phyloP scores from a whole-genome alignment of 2,888 invertebrate genomes.

The Podotricha telesiphe region DNA sequence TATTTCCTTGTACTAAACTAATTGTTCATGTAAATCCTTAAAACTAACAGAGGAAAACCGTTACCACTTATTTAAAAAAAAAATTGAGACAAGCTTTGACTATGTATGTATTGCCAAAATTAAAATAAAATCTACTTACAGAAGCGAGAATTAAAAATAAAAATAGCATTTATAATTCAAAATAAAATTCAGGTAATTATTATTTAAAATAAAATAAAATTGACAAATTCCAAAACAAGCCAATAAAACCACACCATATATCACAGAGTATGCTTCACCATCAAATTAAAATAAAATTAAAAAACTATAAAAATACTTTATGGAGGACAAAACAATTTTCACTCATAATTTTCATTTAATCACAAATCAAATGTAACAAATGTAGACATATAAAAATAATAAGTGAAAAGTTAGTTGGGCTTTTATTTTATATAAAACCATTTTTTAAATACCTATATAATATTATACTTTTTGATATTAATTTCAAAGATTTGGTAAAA shows the following conservation, averaged over 20 bases:
- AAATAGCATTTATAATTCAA: too few relatives aligned
- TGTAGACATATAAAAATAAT: too few relatives aligned
- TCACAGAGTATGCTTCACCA: slow-evolving; percentile 48
- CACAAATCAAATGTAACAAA: too few relatives aligned
- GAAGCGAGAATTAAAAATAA: too few relatives aligned
- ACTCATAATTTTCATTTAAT: too few relatives aligned
- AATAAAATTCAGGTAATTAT: neutral
- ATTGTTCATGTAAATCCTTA: slow-evolving; percentile 7
- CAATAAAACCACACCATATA: slow-evolving; percentile 32
- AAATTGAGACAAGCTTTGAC: neutral
- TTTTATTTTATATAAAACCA: too few relatives aligned
- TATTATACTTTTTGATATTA: too few relatives aligned
- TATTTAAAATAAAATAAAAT: neutral
- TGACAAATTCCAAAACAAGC: neutral
- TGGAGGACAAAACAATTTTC: neutral
- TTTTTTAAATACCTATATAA: too few relatives aligned
- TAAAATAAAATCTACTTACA: neutral
- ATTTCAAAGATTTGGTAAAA: too few relatives aligned
- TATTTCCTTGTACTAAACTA: neutral
- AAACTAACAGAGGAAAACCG: slow-evolving; percentile 14
- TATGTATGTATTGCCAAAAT: neutral
- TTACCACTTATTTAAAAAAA: neutral
- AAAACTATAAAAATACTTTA: neutral
- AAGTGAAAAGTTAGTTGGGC: too few relatives aligned
- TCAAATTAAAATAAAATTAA: slow-evolving; percentile 7